Conservation (phyloP, 2,888 invertebrate species). For the Syritta pipiens region DNA sequence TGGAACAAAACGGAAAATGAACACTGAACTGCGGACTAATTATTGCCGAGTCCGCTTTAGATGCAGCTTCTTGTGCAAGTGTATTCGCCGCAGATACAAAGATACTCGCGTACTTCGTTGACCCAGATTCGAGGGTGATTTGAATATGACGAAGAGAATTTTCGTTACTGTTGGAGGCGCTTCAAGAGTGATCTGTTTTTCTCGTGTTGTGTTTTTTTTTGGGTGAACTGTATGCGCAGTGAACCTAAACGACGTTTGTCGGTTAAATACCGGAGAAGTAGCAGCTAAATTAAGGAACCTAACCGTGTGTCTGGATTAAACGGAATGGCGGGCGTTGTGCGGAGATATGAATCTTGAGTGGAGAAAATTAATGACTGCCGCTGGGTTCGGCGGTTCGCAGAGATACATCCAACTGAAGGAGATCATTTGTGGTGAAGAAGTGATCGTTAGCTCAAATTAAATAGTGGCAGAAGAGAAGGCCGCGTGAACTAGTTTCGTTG, state of each 20-base stretch:
- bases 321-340: no score
- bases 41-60: background rate
- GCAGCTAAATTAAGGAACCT: background rate
- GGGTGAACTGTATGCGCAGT: slow-evolving; percentile 25
- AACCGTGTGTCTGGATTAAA: no score
- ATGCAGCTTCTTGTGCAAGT: background rate
- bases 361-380: no score
- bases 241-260: slow-evolving; percentile 22
- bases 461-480: no score
- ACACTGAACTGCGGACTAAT: slow-evolving; percentile 3
- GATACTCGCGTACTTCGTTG: background rate
- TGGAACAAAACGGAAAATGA: background rate
- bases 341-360: no score
- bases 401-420: no score
- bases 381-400: no score
- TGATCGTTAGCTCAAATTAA: no score
- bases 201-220: background rate
- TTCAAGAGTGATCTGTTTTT: background rate
- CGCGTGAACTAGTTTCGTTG: no score
- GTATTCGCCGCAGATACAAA: background rate
- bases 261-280: slow-evolving; percentile 26
- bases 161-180: slow-evolving; percentile 21
- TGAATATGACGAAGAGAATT: slow-evolving; percentile 32
- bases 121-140: slow-evolving; percentile 21
- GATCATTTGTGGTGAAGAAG: no score